Evolutionary conservation across 2,888 invertebrate genomes (phyloP).

Genomic region (Trilocha varians): DNA sequence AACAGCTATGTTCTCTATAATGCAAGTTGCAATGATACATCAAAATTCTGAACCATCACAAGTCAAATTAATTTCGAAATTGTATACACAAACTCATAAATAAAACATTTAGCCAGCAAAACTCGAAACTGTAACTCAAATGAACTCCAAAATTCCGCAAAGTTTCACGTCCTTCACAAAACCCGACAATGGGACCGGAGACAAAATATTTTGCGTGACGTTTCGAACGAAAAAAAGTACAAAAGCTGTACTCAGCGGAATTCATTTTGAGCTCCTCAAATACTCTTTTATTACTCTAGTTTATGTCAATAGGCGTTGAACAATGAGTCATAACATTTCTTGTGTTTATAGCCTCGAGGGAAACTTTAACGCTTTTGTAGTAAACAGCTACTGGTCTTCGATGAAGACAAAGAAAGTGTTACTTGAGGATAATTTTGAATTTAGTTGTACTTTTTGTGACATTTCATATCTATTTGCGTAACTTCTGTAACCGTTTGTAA

Average conservation of each 20-base stretch:
- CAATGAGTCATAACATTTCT: constrained; percentile 48
- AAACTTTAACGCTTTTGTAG: constrained; percentile 5
- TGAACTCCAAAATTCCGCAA: not conserved
- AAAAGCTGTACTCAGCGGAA: constrained; percentile 29
- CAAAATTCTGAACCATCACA: too few relatives aligned
- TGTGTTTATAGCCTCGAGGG: constrained; percentile 26
- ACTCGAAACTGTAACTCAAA: not conserved
- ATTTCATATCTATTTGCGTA: too few relatives aligned
- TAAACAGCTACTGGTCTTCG: constrained; percentile 19
- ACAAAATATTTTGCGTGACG: constrained; percentile 24
- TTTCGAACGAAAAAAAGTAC: constrained; percentile 27
- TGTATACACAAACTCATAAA: not conserved
- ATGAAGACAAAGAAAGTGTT: constrained; percentile 31
- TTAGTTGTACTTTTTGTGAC: too few relatives aligned
- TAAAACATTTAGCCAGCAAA: not conserved
- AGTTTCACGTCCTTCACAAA: not conserved
- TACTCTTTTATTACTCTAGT: constrained; percentile 36
- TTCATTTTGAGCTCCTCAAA: constrained; percentile 30
- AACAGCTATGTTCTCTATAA: too few relatives aligned
- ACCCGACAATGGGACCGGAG: not conserved
- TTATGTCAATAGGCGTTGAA: constrained; percentile 41
- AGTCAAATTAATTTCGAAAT: not conserved
- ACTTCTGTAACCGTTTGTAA: too few relatives aligned
- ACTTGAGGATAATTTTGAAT: too few relatives aligned
- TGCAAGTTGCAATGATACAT: too few relatives aligned